Base-by-base conservation (phyloP, 1,140 invertebrate species). In the Cotesia typhae region DNA sequence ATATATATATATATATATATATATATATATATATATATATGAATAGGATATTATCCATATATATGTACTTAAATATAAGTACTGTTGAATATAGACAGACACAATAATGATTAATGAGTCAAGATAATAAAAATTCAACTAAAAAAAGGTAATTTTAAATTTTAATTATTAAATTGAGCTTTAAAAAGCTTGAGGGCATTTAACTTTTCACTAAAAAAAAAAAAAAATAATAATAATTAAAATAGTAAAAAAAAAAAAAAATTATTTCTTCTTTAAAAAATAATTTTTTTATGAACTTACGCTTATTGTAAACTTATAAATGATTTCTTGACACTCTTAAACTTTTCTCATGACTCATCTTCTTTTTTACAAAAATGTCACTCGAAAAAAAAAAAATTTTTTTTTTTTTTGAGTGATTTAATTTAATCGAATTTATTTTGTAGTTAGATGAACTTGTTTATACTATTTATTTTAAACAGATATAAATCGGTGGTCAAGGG, bases 261-360 rank as follows among this genome's bases (percentile, higher is more conserved):
- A 55, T n/a, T 14, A 55, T 55, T 55, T 12, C 10, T 55, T 17
- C n/a, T n/a, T 55, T 14, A n/a, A n/a, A 55, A 55, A 55, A 55
- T 12, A 4, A 14, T 14, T 17, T 55, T 55, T 55, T 55, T 55
- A 6, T 55, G 0, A 14, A 14, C 53, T 55, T 55, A 17, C 53
- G 0, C 1, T 51, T 14, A 55, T 55, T 55, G 12, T 55, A 5
- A 14, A 55, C 12, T 55, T 55, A 14, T 14, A 55, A 55, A 55
- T 55, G 17, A 14, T 17, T 55, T 55, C 53, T 55, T n/a, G 41
- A 47, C 41, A 47, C 10, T 14, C 53, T 14, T n/a, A 55, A 14
- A 55, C 17, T 55, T 14, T 55, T n/a, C n/a, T 55, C 53, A 14
- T 14, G n/a, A 55, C 4, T 55, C 53, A 55, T 55, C n/a, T 17